Evolutionary conservation across 1,140 invertebrate species (phyloP).

Genomic region (Leptopilina boulardi): DNA sequence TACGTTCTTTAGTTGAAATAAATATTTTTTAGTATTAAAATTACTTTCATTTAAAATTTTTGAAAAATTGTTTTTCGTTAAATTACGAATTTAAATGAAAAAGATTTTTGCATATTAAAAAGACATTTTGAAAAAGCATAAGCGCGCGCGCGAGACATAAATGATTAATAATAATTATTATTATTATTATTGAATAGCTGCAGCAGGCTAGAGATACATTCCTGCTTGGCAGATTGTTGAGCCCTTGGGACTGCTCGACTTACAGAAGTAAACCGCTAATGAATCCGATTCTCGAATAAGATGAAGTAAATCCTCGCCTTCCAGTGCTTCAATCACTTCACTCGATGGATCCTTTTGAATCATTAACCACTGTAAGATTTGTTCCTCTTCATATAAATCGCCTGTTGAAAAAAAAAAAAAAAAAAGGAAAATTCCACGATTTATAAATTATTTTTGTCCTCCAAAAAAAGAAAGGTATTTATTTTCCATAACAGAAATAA

Average conservation of each 20-base stretch:
- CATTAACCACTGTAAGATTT: conserved; percentile 91
- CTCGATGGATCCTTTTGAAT: conserved; percentile 93
- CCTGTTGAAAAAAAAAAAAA: no score
- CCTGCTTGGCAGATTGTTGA: conserved; percentile 51
- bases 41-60: background rate
- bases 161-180: background rate
- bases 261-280: conserved; percentile 94
- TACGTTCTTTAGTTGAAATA: background rate
- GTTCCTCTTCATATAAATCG: conserved; percentile 92
- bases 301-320: conserved; percentile 87
- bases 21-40: no score
- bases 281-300: conserved; percentile 89
- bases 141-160: no score
- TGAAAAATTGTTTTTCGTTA: background rate
- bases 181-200: no score
- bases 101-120: background rate
- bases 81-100: background rate
- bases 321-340: conserved; percentile 92
- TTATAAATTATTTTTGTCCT: background rate
- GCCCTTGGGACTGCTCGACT: conserved; percentile 74
- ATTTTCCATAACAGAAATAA: conserved; percentile 29
- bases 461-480: no score
- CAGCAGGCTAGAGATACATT: conserved; percentile 61
- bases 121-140: background rate
- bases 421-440: background rate